phyloP scores from a whole-genome alignment of 2,797 vertebrate genomes.

The Echiichthys vipera region DNA sequence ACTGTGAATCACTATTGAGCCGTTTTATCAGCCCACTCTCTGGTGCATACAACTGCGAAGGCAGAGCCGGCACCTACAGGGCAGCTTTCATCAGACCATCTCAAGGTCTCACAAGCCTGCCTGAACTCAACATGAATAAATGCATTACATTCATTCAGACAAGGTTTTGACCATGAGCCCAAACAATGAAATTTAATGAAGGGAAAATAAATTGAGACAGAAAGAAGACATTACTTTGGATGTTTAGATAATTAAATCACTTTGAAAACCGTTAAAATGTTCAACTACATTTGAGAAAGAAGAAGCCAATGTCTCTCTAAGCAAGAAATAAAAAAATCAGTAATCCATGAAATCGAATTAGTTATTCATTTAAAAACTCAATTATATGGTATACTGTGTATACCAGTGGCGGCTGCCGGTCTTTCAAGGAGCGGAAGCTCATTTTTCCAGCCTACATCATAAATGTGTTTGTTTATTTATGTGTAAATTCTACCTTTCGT shows the following conservation, averaged over 20 bases:
- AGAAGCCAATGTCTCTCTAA: not conserved
- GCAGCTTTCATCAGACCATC: conserved; percentile 36
- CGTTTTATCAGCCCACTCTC: conserved; percentile 42
- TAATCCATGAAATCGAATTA: not conserved
- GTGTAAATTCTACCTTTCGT: no score
- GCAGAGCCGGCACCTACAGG: conserved; percentile 10
- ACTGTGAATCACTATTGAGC: conserved; percentile 33
- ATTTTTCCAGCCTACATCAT: no score
- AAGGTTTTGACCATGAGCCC: conserved; percentile 11
- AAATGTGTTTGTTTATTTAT: no score
- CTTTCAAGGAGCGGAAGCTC: no score
- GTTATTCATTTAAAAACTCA: not conserved
- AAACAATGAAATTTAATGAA: conserved; percentile 12
- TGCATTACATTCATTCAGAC: conserved; percentile 14
- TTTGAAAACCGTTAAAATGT: not conserved
- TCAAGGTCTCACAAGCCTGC: conserved; percentile 38
- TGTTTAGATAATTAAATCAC: conserved; percentile 1
- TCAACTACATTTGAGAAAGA: not conserved
- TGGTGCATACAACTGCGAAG: conserved; percentile 18
- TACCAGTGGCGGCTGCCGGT: no score
- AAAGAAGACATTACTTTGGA: conserved; percentile 7
- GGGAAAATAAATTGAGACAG: not conserved
- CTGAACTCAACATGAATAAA: conserved; percentile 33
- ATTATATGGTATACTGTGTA: not conserved
- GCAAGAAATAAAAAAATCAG: no score